phyloP scores from a whole-genome alignment of 2,113 vertebrate species.

The Petrocephalus microphthalmus region DNA sequence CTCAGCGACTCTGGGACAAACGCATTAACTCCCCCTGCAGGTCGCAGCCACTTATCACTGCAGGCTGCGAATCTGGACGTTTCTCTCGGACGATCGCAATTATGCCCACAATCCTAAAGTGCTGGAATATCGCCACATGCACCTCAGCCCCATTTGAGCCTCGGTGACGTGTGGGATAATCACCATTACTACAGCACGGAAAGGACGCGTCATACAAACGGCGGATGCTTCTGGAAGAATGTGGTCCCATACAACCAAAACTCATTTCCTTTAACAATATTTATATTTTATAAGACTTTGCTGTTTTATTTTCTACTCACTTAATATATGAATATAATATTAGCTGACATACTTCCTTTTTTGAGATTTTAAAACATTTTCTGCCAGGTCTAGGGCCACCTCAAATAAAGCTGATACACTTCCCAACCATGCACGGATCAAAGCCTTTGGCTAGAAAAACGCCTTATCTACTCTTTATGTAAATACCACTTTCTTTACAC shows the following conservation, averaged over 20 bases:
- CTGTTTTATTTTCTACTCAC: not conserved
- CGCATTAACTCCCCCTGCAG: not conserved
- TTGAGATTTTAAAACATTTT: not conserved
- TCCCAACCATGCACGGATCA: not conserved
- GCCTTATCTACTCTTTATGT: not conserved
- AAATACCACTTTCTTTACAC: not conserved
- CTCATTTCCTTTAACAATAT: not conserved
- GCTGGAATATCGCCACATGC: not conserved
- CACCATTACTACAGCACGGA: not conserved
- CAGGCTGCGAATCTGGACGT: not conserved
- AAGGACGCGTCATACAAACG: not conserved
- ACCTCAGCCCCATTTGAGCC: not conserved
- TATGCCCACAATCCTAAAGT: conserved; percentile 1
- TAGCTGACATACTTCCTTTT: not conserved
- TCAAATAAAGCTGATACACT: not conserved
- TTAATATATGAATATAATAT: not conserved
- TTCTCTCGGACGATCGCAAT: not conserved
- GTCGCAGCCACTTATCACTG: not conserved
- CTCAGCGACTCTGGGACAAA: not conserved
- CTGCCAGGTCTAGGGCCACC: not conserved
- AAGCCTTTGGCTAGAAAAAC: not conserved
- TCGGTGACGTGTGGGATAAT: not conserved
- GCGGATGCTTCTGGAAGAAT: not conserved
- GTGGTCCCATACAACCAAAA: not conserved
- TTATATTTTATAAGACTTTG: not conserved